A percentile compares a stretch with the other conserved stretches of the same genome.
phyloP scores from a whole-genome alignment of 2,888 invertebrate genomes.

The Venustoraphidia nigricollis region DNA sequence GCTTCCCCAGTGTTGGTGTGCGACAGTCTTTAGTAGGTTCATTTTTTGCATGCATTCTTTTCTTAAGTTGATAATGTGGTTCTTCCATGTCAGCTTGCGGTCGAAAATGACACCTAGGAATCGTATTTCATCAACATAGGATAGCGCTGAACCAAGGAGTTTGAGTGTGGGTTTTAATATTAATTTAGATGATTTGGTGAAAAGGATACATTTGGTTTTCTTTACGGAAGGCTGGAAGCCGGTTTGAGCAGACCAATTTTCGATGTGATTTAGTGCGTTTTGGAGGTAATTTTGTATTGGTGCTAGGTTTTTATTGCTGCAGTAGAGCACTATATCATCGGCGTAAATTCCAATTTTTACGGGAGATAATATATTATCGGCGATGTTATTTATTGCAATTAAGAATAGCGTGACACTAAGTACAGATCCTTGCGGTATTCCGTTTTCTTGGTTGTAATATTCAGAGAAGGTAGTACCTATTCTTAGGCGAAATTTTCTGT shows the following conservation, averaged over 20 bases:
- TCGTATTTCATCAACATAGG: slow-evolving; percentile 4
- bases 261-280: slow-evolving; percentile 5
- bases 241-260: slow-evolving; percentile 1
- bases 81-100: slow-evolving; percentile 8
- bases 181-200: not conserved
- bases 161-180: slow-evolving; percentile 1
- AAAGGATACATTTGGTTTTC: slow-evolving; percentile 6
- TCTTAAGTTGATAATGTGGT: slow-evolving; percentile 7
- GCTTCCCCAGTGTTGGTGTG: slow-evolving; percentile 9
- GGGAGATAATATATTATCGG: not conserved
- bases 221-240: slow-evolving; percentile 8
- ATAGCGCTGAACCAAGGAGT: not conserved
- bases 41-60: slow-evolving; percentile 6
- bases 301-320: slow-evolving; percentile 7
- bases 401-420: slow-evolving; percentile 10
- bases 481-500: slow-evolving; percentile 1
- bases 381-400: slow-evolving; percentile 8
- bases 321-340: slow-evolving; percentile 8
- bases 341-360: slow-evolving; percentile 7
- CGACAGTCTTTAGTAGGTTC: slow-evolving; percentile 10
- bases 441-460: slow-evolving; percentile 6
- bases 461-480: not conserved
- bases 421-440: slow-evolving; percentile 10
- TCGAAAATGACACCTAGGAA: slow-evolving; percentile 10
- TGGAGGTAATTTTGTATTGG: slow-evolving; percentile 4